phyloP scores from a whole-genome alignment of 1,140 invertebrate genomes.

The Macrobrachium rosenbergii region DNA sequence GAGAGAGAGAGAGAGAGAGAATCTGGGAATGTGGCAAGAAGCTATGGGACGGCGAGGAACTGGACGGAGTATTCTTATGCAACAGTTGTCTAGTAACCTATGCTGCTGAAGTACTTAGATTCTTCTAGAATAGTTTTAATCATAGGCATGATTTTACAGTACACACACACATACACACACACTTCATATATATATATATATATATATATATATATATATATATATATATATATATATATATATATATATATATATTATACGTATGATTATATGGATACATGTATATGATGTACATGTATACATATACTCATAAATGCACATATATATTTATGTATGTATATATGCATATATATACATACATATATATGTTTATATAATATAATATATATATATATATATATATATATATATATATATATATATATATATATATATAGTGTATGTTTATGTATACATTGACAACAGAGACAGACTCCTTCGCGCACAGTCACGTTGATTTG shows the following conservation, averaged over 20 bases:
- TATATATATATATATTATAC: not conserved
- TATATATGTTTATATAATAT: too few species aligned
- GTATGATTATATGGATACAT: not conserved
- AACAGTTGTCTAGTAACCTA: too few species aligned
- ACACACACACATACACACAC: not conserved
- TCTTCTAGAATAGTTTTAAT: not conserved
- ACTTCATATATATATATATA: slow-evolving; percentile 3
- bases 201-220: slow-evolving; percentile 23
- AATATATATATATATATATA: too few species aligned
- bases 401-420: too few species aligned
- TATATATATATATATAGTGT: not conserved
- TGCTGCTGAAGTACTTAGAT: too few species aligned
- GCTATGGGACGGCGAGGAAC: too few species aligned
- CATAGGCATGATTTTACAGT: not conserved
- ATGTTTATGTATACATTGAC: too few species aligned
- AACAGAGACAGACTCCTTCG: too few species aligned
- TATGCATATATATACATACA: slow-evolving; percentile 9
- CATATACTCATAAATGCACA: not conserved
- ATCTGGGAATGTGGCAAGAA: too few species aligned
- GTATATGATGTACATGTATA: not conserved
- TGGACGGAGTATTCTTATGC: too few species aligned
- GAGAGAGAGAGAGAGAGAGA: too few species aligned
- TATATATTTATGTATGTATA: slow-evolving; percentile 10
- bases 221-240: not conserved
- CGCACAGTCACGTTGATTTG: too few species aligned